A percentile compares a stretch with the other conserved stretches of the same genome.
phyloP scores from a whole-genome alignment of 1,140 invertebrate genomes.

The Trachymyrmex cornetzi region DNA sequence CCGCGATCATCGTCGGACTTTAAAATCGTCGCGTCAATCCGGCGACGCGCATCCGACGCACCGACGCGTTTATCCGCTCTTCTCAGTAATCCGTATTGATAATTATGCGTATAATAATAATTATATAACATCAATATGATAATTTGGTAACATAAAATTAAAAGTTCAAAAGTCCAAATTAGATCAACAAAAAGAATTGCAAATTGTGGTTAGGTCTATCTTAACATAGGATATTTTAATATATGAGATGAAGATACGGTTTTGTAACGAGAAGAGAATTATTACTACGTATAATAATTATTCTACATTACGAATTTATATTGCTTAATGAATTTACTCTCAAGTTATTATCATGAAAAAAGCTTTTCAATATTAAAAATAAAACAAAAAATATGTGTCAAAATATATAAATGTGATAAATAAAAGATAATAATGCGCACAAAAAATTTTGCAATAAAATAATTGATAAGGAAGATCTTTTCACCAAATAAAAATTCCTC shows the following conservation, averaged over 20 bases:
- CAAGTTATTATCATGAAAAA: not conserved
- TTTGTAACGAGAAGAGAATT: not conserved
- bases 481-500: not conserved
- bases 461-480: not conserved
- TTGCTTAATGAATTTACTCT: not conserved
- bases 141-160: slow-evolving; percentile 29
- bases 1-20: slow-evolving; percentile 51
- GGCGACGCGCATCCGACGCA: slow-evolving; percentile 60
- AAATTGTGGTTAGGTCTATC: not conserved
- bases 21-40: slow-evolving; percentile 62
- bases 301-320: not conserved
- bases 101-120: slow-evolving; percentile 40
- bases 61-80: slow-evolving; percentile 55
- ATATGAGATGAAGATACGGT: not conserved
- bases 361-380: not conserved
- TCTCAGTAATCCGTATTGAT: slow-evolving; percentile 39
- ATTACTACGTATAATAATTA: not conserved
- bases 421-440: not conserved
- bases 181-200: slow-evolving; percentile 18
- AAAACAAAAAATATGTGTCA: not conserved
- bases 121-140: slow-evolving; percentile 20
- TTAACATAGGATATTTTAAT: not conserved
- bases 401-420: not conserved
- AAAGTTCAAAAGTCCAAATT: slow-evolving; percentile 21
- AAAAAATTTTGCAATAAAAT: slow-evolving; percentile 23